Evolutionary conservation across 2,797 vertebrate species (phyloP).

Genomic region (Halcyon smyrnensis): DNA sequence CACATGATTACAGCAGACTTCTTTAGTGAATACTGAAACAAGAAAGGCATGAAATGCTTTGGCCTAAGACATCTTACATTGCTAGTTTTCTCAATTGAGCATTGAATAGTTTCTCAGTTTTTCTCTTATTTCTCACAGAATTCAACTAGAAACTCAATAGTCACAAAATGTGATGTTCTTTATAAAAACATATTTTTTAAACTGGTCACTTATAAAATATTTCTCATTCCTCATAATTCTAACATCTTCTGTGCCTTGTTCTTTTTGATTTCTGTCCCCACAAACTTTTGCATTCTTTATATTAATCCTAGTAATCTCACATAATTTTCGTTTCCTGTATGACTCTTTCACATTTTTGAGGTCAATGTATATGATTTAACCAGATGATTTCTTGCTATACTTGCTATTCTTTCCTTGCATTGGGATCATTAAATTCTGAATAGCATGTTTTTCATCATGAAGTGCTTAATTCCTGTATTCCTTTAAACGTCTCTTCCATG

Average conservation of each 20-base stretch:
- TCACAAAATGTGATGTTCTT: not conserved
- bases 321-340: constrained; percentile 54
- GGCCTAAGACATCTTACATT: not conserved
- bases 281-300: constrained; percentile 10
- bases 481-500: constrained; percentile 3
- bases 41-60: constrained; percentile 6
- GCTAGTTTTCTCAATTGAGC: not conserved
- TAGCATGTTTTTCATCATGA: not conserved
- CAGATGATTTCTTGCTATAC: constrained; percentile 27
- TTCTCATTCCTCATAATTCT: not conserved
- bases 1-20: not conserved
- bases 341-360: not conserved
- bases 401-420: not conserved
- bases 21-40: not conserved
- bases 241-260: not conserved
- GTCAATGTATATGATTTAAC: constrained; percentile 22
- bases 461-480: constrained; percentile 9
- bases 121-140: not conserved
- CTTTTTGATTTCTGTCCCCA: constrained; percentile 17
- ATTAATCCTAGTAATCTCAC: constrained; percentile 32
- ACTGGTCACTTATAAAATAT: not conserved
- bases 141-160: not conserved
- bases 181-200: not conserved
- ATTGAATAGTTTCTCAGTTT: not conserved
- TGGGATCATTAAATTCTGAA: constrained; percentile 26